Percentiles rank a stretch among this genome's conserved stretches.
These are phyloP conservation scores for Phania funesta DNA, from an alignment of 2,888 invertebrate species.

Conservation along the genomic window DNA sequence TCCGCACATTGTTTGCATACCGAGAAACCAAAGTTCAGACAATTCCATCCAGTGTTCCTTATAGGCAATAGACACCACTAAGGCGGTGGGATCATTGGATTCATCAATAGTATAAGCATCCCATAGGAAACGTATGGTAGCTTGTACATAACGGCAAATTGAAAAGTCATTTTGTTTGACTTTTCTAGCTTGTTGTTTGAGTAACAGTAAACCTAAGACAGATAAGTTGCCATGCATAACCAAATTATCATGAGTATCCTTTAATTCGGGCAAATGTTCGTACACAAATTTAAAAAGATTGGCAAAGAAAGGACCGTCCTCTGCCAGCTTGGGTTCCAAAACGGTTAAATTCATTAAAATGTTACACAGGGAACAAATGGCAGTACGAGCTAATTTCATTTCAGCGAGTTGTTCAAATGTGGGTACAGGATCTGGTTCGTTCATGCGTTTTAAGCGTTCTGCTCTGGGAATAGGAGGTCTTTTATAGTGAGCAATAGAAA, in stretches of 20 bases:
- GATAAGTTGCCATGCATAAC: constrained; percentile 92
- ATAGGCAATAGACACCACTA: constrained; percentile 92
- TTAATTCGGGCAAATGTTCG: constrained; percentile 90
- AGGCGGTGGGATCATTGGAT: constrained; percentile 89
- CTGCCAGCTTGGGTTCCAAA: constrained; percentile 90
- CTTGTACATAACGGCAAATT: constrained; percentile 93
- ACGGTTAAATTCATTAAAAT: constrained; percentile 96
- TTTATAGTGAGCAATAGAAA: constrained; percentile 92
- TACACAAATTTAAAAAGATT: constrained; percentile 92
- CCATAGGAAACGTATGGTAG: constrained; percentile 94
- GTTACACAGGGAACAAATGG: constrained; percentile 94
- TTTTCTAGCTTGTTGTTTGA: constrained; percentile 91
- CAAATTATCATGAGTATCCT: constrained; percentile 90
- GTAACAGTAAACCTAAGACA: constrained; percentile 88
- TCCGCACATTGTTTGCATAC: constrained; percentile 95
- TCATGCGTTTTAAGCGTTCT: constrained; percentile 87
- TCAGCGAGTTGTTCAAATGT: constrained; percentile 88
- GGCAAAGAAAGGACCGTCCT: constrained; percentile 88
- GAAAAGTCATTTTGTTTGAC: constrained; percentile 94
- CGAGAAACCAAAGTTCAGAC: constrained; percentile 95
- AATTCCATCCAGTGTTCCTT: constrained; percentile 94
- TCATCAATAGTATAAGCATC: constrained; percentile 95
- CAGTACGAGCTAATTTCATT: constrained; percentile 91
- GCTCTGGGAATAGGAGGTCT: constrained; percentile 90
- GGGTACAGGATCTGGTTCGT: constrained; percentile 88